Evolutionary conservation across 2,797 vertebrate species (phyloP).

Genomic region (Silurus lanzhouensis): DNA sequence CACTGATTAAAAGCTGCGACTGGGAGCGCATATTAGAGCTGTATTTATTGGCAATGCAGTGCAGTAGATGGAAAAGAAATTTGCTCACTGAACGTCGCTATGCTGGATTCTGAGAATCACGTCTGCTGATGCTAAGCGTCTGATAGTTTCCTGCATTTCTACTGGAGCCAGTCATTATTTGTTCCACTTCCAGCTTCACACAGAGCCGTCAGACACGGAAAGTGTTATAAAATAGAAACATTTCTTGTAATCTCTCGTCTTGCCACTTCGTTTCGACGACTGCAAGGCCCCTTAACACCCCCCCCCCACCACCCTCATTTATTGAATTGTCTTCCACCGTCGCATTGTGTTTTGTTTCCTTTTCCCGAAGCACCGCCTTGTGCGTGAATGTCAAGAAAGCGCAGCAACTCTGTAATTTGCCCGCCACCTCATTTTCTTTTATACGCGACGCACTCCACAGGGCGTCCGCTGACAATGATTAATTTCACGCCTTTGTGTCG

Average conservation of each 20-base stretch:
- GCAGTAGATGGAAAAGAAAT: background rate
- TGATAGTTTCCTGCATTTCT: background rate
- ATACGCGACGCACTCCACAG: constrained; percentile 43
- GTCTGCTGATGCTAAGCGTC: background rate
- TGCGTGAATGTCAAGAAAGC: constrained; percentile 26
- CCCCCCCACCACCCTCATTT: background rate
- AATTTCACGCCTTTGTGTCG: constrained; percentile 52
- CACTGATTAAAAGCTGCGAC: background rate
- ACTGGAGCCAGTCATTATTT: background rate
- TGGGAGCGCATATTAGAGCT: background rate
- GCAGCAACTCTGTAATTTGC: constrained; percentile 40
- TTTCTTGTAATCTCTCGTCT: constrained; percentile 7
- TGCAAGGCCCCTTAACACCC: constrained; percentile 12
- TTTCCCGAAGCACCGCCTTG: constrained; percentile 28
- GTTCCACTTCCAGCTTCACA: constrained; percentile 3
- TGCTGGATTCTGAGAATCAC: background rate
- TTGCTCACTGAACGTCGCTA: background rate
- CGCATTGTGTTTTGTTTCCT: constrained; percentile 16
- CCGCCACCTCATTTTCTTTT: constrained; percentile 51
- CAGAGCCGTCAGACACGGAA: background rate
- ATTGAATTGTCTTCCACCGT: constrained; percentile 8
- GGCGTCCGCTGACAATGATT: constrained; percentile 53
- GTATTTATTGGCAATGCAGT: background rate
- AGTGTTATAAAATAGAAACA: constrained; percentile 17
- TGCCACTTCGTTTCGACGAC: background rate